phyloP scores from a whole-genome alignment of 2,888 invertebrate species.

The Aleiodes testaceus region DNA sequence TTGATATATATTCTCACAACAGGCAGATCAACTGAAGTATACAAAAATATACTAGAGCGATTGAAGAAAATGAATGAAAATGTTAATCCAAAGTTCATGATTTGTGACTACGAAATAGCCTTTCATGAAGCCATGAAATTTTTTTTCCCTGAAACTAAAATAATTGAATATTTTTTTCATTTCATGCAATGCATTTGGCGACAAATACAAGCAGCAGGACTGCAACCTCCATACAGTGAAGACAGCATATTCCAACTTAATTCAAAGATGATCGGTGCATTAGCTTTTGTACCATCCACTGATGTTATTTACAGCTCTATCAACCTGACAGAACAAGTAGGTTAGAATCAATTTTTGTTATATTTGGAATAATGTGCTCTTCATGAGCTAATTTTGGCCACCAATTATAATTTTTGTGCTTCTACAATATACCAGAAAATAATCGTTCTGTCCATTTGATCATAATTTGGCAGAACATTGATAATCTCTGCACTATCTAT shows the following conservation, averaged over 20 bases:
- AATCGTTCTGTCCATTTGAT: no score
- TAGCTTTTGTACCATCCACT: constrained; percentile 33
- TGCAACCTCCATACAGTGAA: constrained; percentile 4
- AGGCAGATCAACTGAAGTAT: constrained; percentile 41
- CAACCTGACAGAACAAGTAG: no score
- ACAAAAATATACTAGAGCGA: constrained; percentile 28
- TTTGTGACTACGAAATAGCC: constrained; percentile 32
- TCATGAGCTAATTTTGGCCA: no score
- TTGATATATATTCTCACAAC: constrained; percentile 48
- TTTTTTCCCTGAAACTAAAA: constrained; percentile 17
- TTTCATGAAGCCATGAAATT: constrained; percentile 22
- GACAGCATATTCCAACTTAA: constrained; percentile 32
- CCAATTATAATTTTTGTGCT: no score
- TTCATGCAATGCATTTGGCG: constrained; percentile 43
- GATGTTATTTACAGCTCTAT: constrained; percentile 14
- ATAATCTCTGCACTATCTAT: no score
- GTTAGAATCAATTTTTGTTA: no score
- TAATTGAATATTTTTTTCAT: constrained; percentile 41
- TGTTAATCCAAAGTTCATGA: constrained; percentile 10
- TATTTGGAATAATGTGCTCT: no score
- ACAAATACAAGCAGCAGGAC: constrained; percentile 12
- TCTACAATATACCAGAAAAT: no score
- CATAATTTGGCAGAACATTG: no score
- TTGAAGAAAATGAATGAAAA: constrained; percentile 20
- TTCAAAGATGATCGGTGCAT: constrained; percentile 36